A percentile compares a stretch with the other conserved stretches of the same genome.
Evolutionary conservation across 2,888 invertebrate genomes (phyloP).

Genomic region (Drosophila imparisetae): DNA sequence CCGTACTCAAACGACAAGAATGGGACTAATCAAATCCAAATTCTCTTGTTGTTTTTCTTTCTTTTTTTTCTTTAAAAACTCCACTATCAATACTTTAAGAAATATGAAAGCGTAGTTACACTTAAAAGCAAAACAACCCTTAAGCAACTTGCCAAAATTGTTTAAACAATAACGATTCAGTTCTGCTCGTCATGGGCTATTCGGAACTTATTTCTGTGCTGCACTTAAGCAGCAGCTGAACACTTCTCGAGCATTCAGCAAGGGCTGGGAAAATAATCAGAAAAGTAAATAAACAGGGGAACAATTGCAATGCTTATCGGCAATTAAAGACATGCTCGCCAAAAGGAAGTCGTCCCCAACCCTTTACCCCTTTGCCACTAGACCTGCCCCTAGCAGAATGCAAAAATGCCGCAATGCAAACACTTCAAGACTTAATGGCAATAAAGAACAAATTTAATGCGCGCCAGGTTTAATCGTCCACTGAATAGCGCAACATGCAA

Average conservation of each 20-base stretch:
- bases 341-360: constrained; percentile 28
- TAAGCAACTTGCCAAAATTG: background rate
- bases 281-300: constrained; percentile 59
- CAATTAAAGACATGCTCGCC: constrained; percentile 62
- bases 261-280: background rate
- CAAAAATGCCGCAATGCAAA: constrained; percentile 45
- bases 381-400: constrained; percentile 20
- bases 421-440: constrained; percentile 34
- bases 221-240: constrained; percentile 11
- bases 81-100: background rate
- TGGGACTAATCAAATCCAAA: background rate
- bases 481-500: constrained; percentile 9
- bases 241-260: constrained; percentile 7
- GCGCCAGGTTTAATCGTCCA: constrained; percentile 40
- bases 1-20: background rate
- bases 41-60: background rate
- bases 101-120: background rate
- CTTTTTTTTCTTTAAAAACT: background rate
- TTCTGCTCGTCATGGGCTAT: constrained; percentile 4
- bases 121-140: too few relatives aligned
- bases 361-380: background rate
- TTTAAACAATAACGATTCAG: constrained; percentile 8
- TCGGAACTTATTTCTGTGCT: constrained; percentile 17
- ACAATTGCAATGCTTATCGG: constrained; percentile 64
- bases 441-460: constrained; percentile 43